Conservation (phyloP, 2,113 vertebrate genomes). For the Bagarius yarrelli region DNA sequence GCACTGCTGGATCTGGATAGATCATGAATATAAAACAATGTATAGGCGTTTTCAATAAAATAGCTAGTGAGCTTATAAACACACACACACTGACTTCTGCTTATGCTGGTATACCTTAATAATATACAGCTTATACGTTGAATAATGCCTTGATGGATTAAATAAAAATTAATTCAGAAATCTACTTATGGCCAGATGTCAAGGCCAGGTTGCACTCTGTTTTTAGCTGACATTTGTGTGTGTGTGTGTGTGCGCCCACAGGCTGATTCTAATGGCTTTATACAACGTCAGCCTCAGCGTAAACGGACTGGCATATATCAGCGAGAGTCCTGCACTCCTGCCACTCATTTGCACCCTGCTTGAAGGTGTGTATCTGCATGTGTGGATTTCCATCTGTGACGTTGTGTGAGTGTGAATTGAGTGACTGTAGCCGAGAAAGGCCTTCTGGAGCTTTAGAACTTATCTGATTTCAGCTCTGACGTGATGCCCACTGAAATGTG, state of each 20-base stretch:
- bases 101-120: background rate
- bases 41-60: constrained; percentile 2
- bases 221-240: background rate
- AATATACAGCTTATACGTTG: background rate
- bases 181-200: background rate
- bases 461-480: constrained; percentile 34
- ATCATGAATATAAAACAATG: background rate
- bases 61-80: background rate
- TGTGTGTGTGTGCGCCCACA: constrained; percentile 57
- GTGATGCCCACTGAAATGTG: constrained; percentile 14
- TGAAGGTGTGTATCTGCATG: constrained; percentile 72
- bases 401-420: constrained; percentile 8
- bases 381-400: constrained; percentile 12
- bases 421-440: constrained; percentile 19
- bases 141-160: background rate
- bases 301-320: constrained; percentile 84
- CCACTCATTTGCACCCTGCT: constrained; percentile 82
- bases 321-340: constrained; percentile 76
- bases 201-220: background rate
- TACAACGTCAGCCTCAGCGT: constrained; percentile 91
- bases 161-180: background rate
- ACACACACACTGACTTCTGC: background rate
- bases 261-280: constrained; percentile 90
- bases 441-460: constrained; percentile 24
- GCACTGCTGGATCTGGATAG: no score